Conservation (phyloP, 1,140 invertebrate species). For the Nephila pilipes region DNA sequence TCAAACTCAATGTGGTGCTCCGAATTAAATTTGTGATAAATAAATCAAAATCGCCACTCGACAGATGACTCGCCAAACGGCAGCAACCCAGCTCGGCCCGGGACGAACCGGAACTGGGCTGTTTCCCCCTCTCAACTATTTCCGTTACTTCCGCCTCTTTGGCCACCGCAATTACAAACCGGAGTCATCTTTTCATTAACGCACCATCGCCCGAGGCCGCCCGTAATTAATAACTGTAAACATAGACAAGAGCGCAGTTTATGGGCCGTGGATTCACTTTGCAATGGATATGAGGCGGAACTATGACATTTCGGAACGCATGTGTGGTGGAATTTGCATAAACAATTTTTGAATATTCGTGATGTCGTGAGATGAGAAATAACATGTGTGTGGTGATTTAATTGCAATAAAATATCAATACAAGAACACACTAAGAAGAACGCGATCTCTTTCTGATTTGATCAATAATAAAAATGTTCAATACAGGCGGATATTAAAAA, state of each 20-base stretch:
- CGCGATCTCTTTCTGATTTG: too few species aligned
- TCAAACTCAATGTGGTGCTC: too few species aligned
- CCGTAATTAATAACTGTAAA: conserved; percentile 36
- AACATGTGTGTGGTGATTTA: too few species aligned
- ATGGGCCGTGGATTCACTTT: background rate
- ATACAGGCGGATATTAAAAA: too few species aligned
- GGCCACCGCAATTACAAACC: conserved; percentile 63
- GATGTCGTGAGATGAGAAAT: too few species aligned
- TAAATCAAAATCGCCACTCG: background rate
- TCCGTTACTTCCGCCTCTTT: conserved; percentile 75
- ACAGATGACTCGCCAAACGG: conserved; percentile 16
- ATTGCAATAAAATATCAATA: too few species aligned
- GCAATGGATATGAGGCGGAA: conserved; percentile 30
- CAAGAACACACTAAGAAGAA: too few species aligned
- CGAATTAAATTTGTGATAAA: too few species aligned
- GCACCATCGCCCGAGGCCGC: conserved; percentile 17
- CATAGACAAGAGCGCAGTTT: conserved; percentile 9
- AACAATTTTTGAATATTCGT: too few species aligned
- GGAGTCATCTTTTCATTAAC: conserved; percentile 38
- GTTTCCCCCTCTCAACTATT: conserved; percentile 75
- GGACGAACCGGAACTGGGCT: conserved; percentile 74
- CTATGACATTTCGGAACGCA: background rate
- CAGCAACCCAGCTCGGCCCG: conserved; percentile 20
- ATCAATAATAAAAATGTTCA: too few species aligned
- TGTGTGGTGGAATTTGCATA: background rate